phyloP scores from a whole-genome alignment of 2,113 vertebrate species.

The Carollia perspicillata region DNA sequence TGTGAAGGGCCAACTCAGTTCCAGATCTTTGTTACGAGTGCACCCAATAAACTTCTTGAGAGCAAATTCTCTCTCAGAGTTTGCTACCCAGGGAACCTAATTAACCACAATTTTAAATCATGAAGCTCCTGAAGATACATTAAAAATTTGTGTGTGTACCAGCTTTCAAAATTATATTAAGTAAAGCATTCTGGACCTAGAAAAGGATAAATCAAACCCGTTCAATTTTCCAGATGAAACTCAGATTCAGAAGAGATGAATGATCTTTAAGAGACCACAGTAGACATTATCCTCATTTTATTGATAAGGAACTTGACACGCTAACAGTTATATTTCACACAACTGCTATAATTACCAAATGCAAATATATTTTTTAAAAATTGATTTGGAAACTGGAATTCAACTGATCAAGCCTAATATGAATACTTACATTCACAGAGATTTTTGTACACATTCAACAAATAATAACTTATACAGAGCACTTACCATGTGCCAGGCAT shows the following conservation, averaged over 20 bases:
- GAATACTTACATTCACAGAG: background rate
- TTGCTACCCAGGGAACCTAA: background rate
- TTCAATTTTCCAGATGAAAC: constrained; percentile 31
- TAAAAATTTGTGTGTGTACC: background rate
- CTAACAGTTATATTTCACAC: background rate
- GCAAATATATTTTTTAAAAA: background rate
- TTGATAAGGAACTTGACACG: background rate
- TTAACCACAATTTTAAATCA: background rate
- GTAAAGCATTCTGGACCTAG: background rate
- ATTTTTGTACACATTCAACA: constrained; percentile 11
- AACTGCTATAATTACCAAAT: constrained; percentile 6
- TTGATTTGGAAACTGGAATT: background rate
- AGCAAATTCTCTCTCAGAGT: constrained; percentile 3
- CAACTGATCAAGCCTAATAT: background rate
- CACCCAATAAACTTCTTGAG: background rate
- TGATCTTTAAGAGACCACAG: background rate
- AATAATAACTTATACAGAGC: background rate
- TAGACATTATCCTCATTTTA: background rate
- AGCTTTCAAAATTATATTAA: constrained; percentile 29
- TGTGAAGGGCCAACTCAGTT: background rate
- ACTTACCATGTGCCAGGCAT: background rate
- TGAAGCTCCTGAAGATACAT: background rate
- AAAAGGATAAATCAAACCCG: background rate
- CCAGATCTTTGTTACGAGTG: background rate
- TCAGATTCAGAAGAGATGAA: background rate